Evolutionary conservation across 64 coral and sea anemone species (phyloP).

Genomic region (Dendronephthya gigantea): DNA sequence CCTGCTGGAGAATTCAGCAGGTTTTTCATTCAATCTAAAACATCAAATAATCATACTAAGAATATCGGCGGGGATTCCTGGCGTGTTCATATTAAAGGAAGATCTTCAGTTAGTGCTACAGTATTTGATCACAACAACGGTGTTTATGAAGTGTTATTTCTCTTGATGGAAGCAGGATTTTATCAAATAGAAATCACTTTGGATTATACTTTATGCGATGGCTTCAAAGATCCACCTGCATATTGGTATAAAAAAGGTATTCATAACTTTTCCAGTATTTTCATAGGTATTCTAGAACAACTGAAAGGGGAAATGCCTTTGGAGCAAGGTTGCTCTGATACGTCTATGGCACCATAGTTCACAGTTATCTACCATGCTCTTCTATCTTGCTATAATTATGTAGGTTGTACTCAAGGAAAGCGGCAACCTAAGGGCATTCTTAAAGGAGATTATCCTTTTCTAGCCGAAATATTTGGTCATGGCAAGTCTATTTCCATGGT

Average conservation of each 20-base stretch:
- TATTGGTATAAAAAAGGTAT: conserved; percentile 49
- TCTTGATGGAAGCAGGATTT: conserved; percentile 34
- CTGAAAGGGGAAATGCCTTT: too few species aligned
- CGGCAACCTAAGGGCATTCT: conserved; percentile 56
- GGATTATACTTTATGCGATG: conserved; percentile 51
- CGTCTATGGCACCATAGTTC: neutral
- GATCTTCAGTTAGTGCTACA: conserved; percentile 40
- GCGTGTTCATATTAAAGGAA: conserved; percentile 36
- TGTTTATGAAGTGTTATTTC: conserved; percentile 39
- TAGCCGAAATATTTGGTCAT: conserved; percentile 31
- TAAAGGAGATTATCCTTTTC: conserved; percentile 42
- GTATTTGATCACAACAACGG: conserved; percentile 46
- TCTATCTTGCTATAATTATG: neutral
- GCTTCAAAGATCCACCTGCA: conserved; percentile 34
- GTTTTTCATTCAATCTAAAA: conserved; percentile 48
- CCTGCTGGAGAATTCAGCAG: conserved; percentile 53
- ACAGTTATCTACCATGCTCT: neutral
- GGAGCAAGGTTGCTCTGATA: too few species aligned
- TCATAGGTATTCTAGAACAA: too few species aligned
- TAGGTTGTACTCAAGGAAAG: conserved; percentile 64
- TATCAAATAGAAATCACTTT: conserved; percentile 37
- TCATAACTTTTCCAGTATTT: too few species aligned
- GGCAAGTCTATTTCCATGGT: conserved; percentile 30
- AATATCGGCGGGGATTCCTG: conserved; percentile 42
- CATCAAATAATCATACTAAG: conserved; percentile 23